Base-by-base conservation (phyloP, 1,140 invertebrate genomes). In the Lepidotrigona ventralis region DNA sequence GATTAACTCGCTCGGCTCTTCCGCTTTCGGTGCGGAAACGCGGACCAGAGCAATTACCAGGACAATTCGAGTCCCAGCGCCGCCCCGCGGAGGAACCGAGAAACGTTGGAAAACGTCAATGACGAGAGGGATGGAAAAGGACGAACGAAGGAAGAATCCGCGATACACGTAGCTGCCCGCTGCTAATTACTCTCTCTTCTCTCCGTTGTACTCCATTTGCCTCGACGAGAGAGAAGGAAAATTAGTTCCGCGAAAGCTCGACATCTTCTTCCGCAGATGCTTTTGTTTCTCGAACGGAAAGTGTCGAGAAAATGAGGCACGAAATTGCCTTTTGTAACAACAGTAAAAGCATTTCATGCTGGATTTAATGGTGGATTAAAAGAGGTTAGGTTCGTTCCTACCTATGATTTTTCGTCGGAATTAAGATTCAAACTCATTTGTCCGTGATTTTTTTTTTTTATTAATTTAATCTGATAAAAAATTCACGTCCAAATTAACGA, bases 41-140 rank as follows among this genome's bases (percentile, higher is more conserved):
- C 78, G 63, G 75, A 63, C 26, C 54, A 64, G 56, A 46, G 84
- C 90, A 92, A 93, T 92, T 93, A 92, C 83, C 89, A 86, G 83
- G 82, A 88, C 90, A 90, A 92, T 92, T 92, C 88, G 90, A 88
- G 86, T 88, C 87, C 88, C 89, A 77, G 68, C 85, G 86, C 26
- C 64, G 58, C 39, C 8, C 39, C 58, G 58, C 58, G 12, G 64
- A 26, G 46, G 56, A 63, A 21, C 70, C 56, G 33, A 21, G 69
- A 85, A 77, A 86, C 60, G 64, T 1, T 6, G 19, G 66, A 54
- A 85, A 81, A 85, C 54, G 26, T 26, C 60, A 14, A 54, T 26
- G 21, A 70, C 56, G n/a, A 46, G 54, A 6, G 46, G 14, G 15
- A 26, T 2, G 56, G 58, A 53, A 54, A n/a, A 39, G 17, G 26